Conservation (phyloP, 1,140 invertebrate genomes). For the Stegodyphus mimosarum region DNA sequence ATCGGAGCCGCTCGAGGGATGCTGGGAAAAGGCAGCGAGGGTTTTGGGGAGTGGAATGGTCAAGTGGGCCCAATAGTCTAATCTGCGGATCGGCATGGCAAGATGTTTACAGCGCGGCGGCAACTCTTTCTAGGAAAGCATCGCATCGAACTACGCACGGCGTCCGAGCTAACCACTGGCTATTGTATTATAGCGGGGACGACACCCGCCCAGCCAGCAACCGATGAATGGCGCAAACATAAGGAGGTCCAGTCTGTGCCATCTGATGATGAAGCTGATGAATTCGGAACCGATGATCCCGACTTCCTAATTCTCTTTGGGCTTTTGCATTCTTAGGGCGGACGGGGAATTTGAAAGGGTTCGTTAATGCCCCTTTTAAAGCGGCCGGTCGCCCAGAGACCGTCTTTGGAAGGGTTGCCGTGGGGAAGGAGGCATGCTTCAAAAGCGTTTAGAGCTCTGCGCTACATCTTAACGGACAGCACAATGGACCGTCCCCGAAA, state of each 20-base stretch:
- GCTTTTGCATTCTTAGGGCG: constrained; percentile 9
- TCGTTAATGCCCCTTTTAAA: constrained; percentile 18
- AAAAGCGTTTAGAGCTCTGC: too few relatives aligned
- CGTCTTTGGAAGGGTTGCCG: too few relatives aligned
- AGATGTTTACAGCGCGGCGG: background rate
- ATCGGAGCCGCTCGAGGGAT: constrained; percentile 4
- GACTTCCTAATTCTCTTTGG: constrained; percentile 19
- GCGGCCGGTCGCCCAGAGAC: background rate
- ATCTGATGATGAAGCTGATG: constrained; percentile 38
- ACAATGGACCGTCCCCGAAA: too few relatives aligned
- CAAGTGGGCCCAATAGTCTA: too few relatives aligned
- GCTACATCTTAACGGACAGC: too few relatives aligned
- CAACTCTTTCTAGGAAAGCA: constrained; percentile 3
- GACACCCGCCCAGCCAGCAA: background rate
- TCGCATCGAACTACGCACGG: background rate
- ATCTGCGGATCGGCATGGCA: too few relatives aligned
- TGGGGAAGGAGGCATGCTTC: too few relatives aligned
- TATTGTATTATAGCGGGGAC: constrained; percentile 5
- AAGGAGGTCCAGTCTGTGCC: background rate
- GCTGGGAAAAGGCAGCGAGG: background rate
- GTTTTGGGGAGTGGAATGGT: background rate
- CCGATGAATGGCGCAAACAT: background rate
- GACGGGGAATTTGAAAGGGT: background rate
- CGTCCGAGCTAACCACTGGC: constrained; percentile 9
- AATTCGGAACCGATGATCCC: constrained; percentile 24